Evolutionary conservation across 1,140 invertebrate species (phyloP).

Genomic region (Latrodectus geometricus): DNA sequence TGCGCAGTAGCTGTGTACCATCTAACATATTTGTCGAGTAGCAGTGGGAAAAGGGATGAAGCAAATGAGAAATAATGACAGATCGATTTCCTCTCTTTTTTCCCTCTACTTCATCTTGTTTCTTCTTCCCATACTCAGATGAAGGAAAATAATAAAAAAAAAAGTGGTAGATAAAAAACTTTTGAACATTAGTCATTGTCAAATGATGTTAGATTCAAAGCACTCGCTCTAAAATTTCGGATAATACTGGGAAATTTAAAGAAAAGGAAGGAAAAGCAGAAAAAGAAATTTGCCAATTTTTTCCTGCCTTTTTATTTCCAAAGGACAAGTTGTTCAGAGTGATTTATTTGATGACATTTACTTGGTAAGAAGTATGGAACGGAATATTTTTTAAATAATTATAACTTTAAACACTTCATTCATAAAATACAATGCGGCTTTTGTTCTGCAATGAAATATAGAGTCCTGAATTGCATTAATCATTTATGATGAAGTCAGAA

Average conservation of each 20-base stretch:
- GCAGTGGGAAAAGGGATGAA: neutral
- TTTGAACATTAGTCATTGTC: conserved; percentile 23
- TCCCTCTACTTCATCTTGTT: neutral
- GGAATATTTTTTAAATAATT: no score
- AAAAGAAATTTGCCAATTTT: neutral
- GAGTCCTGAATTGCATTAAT: no score
- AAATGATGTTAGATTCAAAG: conserved; percentile 16
- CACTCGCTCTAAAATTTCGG: conserved; percentile 21
- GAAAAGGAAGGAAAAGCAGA: neutral
- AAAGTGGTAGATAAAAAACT: neutral
- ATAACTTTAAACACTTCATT: no score
- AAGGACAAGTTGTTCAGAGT: neutral
- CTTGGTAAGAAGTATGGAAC: no score
- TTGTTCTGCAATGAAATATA: no score
- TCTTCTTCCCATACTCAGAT: neutral
- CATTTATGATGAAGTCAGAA: no score
- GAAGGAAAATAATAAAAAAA: neutral
- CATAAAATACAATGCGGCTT: no score
- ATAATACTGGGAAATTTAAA: conserved; percentile 3
- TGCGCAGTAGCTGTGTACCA: conserved; percentile 10
- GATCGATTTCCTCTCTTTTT: conserved; percentile 10
- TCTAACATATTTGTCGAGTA: neutral
- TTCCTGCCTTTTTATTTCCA: neutral
- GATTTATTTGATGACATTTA: neutral
- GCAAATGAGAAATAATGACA: conserved; percentile 41